phyloP scores from a whole-genome alignment of 2,888 invertebrate species.

The Stenodema calcarata region DNA sequence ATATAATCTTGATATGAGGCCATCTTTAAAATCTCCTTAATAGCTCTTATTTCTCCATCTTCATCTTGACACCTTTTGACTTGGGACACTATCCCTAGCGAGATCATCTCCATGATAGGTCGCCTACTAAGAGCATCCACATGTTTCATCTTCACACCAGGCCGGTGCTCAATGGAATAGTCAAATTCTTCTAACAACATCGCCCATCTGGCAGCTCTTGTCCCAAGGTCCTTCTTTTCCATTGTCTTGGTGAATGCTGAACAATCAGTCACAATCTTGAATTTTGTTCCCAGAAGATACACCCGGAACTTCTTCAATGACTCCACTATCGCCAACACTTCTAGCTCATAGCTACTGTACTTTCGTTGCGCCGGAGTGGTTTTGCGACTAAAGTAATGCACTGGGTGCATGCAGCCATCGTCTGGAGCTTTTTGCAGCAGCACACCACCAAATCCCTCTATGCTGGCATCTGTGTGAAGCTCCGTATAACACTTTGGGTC shows the following conservation, averaged over 20 bases:
- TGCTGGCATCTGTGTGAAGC: constrained; percentile 45
- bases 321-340: no score
- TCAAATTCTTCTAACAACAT: constrained; percentile 58
- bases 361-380: constrained; percentile 58
- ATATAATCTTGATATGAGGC: no score
- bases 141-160: constrained; percentile 59
- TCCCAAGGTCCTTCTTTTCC: constrained; percentile 57
- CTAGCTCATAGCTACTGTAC: constrained; percentile 60
- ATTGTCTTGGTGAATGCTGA: constrained; percentile 59
- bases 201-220: constrained; percentile 59
- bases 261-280: constrained; percentile 60
- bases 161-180: constrained; percentile 59
- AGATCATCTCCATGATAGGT: no score
- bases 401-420: constrained; percentile 58
- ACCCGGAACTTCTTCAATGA: constrained; percentile 58
- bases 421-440: constrained; percentile 57
- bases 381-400: constrained; percentile 60
- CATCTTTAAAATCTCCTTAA: no score
- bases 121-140: constrained; percentile 58
- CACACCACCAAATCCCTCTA: constrained; percentile 10
- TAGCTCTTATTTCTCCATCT: no score
- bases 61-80: no score
- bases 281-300: constrained; percentile 58
- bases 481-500: constrained; percentile 54
- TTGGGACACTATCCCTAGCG: no score